These are phyloP conservation scores for Zaprionus davidi DNA, from an alignment of 1,140 invertebrate genomes.

Conservation along the genomic window DNA sequence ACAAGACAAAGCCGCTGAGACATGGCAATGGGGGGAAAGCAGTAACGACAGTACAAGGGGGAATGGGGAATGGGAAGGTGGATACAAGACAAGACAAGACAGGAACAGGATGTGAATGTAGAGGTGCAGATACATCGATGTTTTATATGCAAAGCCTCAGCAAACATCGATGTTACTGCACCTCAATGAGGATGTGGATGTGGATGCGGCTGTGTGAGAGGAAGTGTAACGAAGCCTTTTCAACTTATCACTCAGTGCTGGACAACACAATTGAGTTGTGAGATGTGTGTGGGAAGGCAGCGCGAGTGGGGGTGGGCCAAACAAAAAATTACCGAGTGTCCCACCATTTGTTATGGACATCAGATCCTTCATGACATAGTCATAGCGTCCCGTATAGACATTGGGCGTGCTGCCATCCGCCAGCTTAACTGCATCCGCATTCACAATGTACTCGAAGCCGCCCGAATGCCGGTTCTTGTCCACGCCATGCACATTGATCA, in stretches of 20 bases:
- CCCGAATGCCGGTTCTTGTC: conserved; percentile 77
- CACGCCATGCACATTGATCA: conserved; percentile 77
- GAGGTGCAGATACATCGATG: no score
- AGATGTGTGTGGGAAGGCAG: background rate
- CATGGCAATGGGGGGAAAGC: background rate
- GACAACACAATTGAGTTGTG: background rate
- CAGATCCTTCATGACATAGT: conserved; percentile 83
- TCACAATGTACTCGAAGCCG: conserved; percentile 79
- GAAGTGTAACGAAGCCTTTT: background rate
- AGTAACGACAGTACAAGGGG: background rate
- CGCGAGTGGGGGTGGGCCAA: conserved; percentile 34
- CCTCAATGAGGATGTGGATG: no score
- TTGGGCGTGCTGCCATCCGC: conserved; percentile 70
- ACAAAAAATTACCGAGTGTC: conserved; percentile 79
- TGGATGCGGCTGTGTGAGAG: background rate
- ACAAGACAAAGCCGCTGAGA: background rate
- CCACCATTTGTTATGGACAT: conserved; percentile 84
- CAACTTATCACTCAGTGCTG: conserved; percentile 1
- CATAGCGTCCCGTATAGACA: conserved; percentile 79
- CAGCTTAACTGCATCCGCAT: conserved; percentile 76
- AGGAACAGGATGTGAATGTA: background rate
- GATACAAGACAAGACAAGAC: background rate
- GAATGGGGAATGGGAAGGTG: background rate
- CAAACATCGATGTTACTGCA: no score
- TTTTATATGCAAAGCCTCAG: no score